Percentiles rank a stretch among this genome's conserved stretches.
Evolutionary conservation across 2,797 vertebrate genomes (phyloP).

Genomic region (Pseudochromis fuscus): DNA sequence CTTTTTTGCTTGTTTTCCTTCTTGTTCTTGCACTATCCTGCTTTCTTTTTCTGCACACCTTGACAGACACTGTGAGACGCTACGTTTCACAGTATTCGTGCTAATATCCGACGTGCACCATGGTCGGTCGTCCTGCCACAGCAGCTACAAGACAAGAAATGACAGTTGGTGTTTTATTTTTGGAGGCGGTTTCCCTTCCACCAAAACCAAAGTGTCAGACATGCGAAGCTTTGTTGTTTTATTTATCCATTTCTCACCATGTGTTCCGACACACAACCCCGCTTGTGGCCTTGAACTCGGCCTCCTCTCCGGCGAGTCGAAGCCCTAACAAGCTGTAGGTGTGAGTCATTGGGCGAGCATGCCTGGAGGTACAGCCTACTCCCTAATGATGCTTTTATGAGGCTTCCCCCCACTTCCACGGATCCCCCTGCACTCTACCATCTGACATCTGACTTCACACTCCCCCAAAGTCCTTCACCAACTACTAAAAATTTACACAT

Average conservation of each 20-base stretch:
- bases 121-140: background rate
- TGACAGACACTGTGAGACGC: background rate
- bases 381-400: conserved; percentile 71
- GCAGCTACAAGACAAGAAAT: conserved; percentile 6
- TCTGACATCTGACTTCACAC: conserved; percentile 37
- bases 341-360: conserved; percentile 63
- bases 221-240: conserved; percentile 38
- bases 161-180: conserved; percentile 31
- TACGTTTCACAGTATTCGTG: background rate
- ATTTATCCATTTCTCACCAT: conserved; percentile 42
- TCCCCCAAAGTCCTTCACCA: conserved; percentile 16
- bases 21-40: too few species aligned
- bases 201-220: conserved; percentile 37
- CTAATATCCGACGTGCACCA: background rate
- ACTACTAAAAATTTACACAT: conserved; percentile 29
- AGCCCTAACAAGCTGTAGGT: conserved; percentile 55
- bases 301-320: conserved; percentile 45
- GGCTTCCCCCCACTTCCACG: conserved; percentile 10
- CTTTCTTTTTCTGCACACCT: too few species aligned
- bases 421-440: conserved; percentile 10
- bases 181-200: conserved; percentile 32
- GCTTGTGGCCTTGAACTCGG: conserved; percentile 36
- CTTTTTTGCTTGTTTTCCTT: too few species aligned
- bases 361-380: conserved; percentile 57
- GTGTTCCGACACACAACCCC: conserved; percentile 32